phyloP scores from a whole-genome alignment of 2,797 vertebrate genomes.

The Monodelphis domestica region DNA sequence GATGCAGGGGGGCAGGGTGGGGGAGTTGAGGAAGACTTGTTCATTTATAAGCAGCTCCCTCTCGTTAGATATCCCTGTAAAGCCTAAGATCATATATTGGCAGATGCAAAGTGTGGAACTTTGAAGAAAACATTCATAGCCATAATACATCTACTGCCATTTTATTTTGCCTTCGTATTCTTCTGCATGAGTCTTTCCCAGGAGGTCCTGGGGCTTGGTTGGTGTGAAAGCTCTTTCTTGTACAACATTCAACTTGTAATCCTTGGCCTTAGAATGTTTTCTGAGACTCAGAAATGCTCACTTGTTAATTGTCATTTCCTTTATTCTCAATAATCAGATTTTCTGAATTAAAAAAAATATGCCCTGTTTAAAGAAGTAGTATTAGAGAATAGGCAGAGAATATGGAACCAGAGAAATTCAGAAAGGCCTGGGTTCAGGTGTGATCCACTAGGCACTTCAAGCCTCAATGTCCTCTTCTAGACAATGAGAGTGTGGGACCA shows the following conservation, averaged over 20 bases:
- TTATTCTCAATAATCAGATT: neutral
- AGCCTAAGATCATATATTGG: neutral
- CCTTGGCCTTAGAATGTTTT: neutral
- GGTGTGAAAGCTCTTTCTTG: neutral
- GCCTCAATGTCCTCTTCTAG: neutral
- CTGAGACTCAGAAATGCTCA: neutral
- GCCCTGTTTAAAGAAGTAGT: neutral
- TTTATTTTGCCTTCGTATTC: neutral
- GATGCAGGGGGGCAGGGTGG: neutral
- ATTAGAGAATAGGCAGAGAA: neutral
- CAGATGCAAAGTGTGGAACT: neutral
- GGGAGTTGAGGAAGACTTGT: neutral
- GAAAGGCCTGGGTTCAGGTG: neutral
- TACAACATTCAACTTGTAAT: neutral
- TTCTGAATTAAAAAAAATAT: neutral
- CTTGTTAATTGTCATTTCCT: neutral
- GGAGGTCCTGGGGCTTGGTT: neutral
- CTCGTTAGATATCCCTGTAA: neutral
- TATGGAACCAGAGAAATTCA: neutral
- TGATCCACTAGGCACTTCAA: neutral
- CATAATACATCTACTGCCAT: neutral
- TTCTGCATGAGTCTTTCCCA: neutral
- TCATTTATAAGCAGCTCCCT: neutral
- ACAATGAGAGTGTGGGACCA: neutral
- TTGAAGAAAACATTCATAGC: neutral